Evolutionary conservation across 2,888 invertebrate species (phyloP).

Genomic region (Dorcus hopei): DNA sequence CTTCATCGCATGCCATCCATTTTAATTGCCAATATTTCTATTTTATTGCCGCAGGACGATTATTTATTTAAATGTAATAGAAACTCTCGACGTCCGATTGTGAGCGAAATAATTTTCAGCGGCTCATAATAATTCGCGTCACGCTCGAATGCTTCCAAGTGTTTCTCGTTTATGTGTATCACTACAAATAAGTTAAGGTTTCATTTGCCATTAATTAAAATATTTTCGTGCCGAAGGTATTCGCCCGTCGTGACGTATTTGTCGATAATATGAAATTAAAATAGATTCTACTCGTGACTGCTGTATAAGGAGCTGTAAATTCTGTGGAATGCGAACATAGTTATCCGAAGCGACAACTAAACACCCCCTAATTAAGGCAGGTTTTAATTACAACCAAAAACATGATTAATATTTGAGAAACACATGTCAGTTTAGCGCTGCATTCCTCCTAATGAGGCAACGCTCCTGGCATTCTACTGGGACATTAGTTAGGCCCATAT

Average conservation of each 20-base stretch:
- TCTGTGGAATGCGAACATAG: constrained; percentile 36
- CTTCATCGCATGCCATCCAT: too few relatives aligned
- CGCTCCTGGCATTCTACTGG: constrained; percentile 41
- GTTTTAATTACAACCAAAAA: constrained; percentile 48
- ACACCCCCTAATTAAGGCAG: constrained; percentile 47
- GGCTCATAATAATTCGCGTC: too few relatives aligned
- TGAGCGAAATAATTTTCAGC: too few relatives aligned
- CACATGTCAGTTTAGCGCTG: constrained; percentile 52
- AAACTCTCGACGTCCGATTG: too few relatives aligned
- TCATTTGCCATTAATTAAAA: too few relatives aligned
- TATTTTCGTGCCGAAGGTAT: not conserved
- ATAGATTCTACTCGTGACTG: not conserved
- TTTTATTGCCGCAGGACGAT: too few relatives aligned
- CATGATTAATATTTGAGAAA: constrained; percentile 50
- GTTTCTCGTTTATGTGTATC: too few relatives aligned
- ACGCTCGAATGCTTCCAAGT: too few relatives aligned
- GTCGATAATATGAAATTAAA: constrained; percentile 15
- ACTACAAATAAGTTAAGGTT: too few relatives aligned
- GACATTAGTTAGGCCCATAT: constrained; percentile 44
- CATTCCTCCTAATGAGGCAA: constrained; percentile 51
- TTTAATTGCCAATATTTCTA: too few relatives aligned
- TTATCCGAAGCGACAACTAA: constrained; percentile 43
- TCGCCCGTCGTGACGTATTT: constrained; percentile 8
- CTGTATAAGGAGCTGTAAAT: not conserved
- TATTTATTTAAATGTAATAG: too few relatives aligned